Percentiles rank a stretch among this genome's conserved stretches.
Conservation (phyloP, 1,140 invertebrate genomes). For the Onthophagus taurus region DNA sequence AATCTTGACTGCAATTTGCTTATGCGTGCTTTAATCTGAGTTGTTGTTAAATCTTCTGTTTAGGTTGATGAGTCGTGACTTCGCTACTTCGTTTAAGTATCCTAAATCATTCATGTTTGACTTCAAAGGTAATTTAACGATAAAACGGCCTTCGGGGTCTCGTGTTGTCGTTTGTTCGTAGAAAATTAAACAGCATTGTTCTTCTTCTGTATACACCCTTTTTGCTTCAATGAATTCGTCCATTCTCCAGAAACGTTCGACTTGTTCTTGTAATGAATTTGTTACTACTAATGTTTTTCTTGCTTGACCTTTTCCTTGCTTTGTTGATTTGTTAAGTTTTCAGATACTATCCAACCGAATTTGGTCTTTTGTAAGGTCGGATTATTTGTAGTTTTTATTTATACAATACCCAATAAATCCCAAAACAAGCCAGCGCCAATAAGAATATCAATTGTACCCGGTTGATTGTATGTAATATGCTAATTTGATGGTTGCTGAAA, state of each 20-base stretch:
- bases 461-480: constrained; percentile 4
- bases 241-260: constrained; percentile 2
- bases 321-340: neutral
- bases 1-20: no score
- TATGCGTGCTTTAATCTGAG: no score
- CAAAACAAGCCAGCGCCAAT: constrained; percentile 7
- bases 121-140: constrained; percentile 13
- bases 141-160: constrained; percentile 8
- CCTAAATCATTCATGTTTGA: constrained; percentile 7
- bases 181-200: constrained; percentile 5
- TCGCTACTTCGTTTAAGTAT: constrained; percentile 1
- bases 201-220: neutral
- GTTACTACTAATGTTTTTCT: constrained; percentile 1
- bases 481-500: constrained; percentile 6
- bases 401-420: constrained; percentile 1
- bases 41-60: constrained; percentile 5
- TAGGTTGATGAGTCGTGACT: constrained; percentile 2
- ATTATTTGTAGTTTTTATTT: constrained; percentile 4
- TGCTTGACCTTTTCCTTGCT: no score
- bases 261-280: neutral
- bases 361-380: constrained; percentile 8
- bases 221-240: constrained; percentile 1
- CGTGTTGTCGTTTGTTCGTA: constrained; percentile 8
- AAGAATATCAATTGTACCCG: neutral
- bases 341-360: constrained; percentile 9